Evolutionary conservation across 2,888 invertebrate species (phyloP), one percentile per base, ranked within the genome.

Genomic region (Liodrosophila aerea): DNA sequence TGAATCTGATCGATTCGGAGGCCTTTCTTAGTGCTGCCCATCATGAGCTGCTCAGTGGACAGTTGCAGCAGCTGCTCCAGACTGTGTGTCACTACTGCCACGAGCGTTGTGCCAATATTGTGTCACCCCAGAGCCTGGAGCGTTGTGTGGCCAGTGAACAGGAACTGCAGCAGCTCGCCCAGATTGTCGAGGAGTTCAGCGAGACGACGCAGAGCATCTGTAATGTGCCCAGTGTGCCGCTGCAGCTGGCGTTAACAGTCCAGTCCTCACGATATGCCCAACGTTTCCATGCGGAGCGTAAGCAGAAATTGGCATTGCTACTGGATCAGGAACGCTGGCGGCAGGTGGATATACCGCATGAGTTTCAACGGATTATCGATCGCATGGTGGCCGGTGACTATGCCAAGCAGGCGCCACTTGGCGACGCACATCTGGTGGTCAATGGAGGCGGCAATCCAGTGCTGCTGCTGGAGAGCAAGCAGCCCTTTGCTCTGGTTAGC

Each of bases 241-340:
- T 98, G 74, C 93, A 94, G 85, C 92, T 86, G 47, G 95, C 96
- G 49, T 92, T 97, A 62, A 95, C 96, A 89, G 94, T 94, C 63
- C 95, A 97, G 92, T 96, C 97, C 0, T 95, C 95, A 87, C 95
- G 95, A 87, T 98, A 97, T 90, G 95, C 98, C 47, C 95, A 95
- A 86, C 94, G 95, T 84, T 97, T 99, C 89, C 98, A 99, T 90
- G 92, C 94, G 34, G 97, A 97, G 85, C 92, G 96, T 40, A 96
- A 96, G 89, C 93, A 93, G 47, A 97, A 97, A 89, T 91, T 99
- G 50, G 94, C 94, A 36, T 90, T 95, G 63, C 92, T 97, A 31
- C 91, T 99, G 39, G 98, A 98, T 88, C 93, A 94, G 65, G 99
- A 99, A 90, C 92, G 96, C 61, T 99, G 99, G 99, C 97, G 96